phyloP scores from a whole-genome alignment of 2,888 invertebrate genomes.

The Blastobasis adustella region DNA sequence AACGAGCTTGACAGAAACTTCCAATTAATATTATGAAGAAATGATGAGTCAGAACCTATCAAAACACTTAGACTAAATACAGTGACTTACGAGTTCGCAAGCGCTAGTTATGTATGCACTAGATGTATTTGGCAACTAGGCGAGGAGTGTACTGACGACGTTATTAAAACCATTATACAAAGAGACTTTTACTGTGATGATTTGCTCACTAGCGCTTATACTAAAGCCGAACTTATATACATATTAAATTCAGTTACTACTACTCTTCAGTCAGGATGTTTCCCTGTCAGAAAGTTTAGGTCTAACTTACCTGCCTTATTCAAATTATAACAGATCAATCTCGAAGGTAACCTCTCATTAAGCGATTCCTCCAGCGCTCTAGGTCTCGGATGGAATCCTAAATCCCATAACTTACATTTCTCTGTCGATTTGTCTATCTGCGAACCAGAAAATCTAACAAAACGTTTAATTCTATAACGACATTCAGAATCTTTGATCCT shows the following conservation, averaged over 20 bases:
- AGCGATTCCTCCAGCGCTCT: constrained; percentile 2
- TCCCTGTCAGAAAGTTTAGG: constrained; percentile 5
- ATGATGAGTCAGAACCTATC: constrained; percentile 8
- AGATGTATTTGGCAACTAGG: constrained; percentile 15
- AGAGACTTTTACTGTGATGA: constrained; percentile 12
- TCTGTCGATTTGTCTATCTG: not conserved
- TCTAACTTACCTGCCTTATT: constrained; percentile 1
- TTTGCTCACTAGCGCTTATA: constrained; percentile 1
- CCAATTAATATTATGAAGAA: constrained; percentile 14
- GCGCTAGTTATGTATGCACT: constrained; percentile 13
- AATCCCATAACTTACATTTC: constrained; percentile 1
- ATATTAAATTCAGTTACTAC: constrained; percentile 1
- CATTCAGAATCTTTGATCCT: constrained; percentile 4
- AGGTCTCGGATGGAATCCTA: constrained; percentile 4
- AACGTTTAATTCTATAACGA: constrained; percentile 1
- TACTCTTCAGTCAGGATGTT: not conserved
- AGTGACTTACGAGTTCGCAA: constrained; percentile 16
- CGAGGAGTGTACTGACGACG: constrained; percentile 8
- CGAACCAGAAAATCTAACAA: constrained; percentile 2
- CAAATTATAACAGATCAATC: not conserved
- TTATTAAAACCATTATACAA: constrained; percentile 10
- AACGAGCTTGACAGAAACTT: constrained; percentile 5
- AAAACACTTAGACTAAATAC: constrained; percentile 11
- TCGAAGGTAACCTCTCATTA: not conserved
- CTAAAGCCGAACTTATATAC: not conserved